Conservation (phyloP, 2,113 vertebrate genomes). For the Manacus vitellinus region DNA sequence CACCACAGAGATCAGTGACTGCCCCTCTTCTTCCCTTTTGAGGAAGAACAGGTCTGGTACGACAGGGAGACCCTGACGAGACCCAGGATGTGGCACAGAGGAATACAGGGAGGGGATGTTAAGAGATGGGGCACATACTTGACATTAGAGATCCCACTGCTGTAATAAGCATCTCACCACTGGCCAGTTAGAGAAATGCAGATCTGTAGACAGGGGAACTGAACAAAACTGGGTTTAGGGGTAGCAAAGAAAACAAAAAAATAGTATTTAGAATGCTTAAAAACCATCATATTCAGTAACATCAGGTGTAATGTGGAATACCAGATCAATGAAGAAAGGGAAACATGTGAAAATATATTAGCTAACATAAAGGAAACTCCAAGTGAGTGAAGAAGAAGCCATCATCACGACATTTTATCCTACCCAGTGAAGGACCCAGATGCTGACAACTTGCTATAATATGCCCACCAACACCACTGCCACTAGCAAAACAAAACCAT, state of each 20-base stretch:
- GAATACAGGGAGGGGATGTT: neutral
- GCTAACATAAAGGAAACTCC: neutral
- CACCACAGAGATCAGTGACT: neutral
- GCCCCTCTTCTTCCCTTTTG: neutral
- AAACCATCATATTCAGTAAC: neutral
- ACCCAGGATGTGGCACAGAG: neutral
- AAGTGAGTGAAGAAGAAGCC: neutral
- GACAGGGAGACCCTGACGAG: neutral
- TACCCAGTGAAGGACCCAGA: neutral
- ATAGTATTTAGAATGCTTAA: neutral
- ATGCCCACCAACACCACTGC: neutral
- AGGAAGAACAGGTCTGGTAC: neutral
- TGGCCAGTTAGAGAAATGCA: neutral
- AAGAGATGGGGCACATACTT: neutral
- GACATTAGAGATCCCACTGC: accelerated
- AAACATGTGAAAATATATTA: neutral
- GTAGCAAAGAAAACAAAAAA: neutral
- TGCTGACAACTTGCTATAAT: neutral
- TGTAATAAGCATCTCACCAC: neutral
- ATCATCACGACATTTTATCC: neutral
- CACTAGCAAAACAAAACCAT: neutral
- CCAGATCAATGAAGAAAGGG: neutral
- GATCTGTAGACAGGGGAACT: neutral
- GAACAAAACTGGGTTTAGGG: neutral
- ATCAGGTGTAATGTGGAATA: neutral